Percentiles rank a stretch among this genome's conserved stretches.
Evolutionary conservation across 2,888 invertebrate species (phyloP).

Genomic region (Ennomos erosarius): DNA sequence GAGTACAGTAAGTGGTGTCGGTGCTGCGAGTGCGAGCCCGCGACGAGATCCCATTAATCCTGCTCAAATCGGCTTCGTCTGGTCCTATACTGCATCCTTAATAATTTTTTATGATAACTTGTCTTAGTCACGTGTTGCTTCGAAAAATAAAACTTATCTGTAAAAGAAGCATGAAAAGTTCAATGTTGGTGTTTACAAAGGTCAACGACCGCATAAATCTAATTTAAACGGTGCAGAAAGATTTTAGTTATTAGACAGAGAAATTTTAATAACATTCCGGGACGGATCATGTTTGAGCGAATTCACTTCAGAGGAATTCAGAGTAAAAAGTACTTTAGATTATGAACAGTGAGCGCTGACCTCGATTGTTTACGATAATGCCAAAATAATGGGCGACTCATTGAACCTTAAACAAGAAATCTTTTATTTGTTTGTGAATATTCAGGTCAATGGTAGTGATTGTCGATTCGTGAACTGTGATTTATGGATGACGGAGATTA

Average conservation of each 20-base stretch:
- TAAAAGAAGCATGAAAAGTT: background rate
- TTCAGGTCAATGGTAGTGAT: constrained; percentile 29
- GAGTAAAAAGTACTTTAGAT: constrained; percentile 8
- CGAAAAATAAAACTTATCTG: no score
- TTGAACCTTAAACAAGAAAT: constrained; percentile 16
- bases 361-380: constrained; percentile 19
- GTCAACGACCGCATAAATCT: no score
- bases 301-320: constrained; percentile 12
- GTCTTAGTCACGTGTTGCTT: no score
- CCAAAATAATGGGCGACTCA: constrained; percentile 22
- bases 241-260: no score
- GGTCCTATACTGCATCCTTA: background rate
- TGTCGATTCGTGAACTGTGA: constrained; percentile 24
- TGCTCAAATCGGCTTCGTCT: constrained; percentile 25
- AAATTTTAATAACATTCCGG: no score
- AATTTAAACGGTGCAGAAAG: no score
- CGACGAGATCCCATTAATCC: constrained; percentile 33
- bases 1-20: constrained; percentile 17
- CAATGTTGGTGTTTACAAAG: constrained; percentile 2
- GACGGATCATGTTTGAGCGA: background rate
- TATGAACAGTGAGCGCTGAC: constrained; percentile 6
- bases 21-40: no score
- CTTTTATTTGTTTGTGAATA: constrained; percentile 19
- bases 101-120: no score
- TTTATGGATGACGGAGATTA: constrained; percentile 28